Evolutionary conservation across 2,797 vertebrate species (phyloP).

Genomic region (Notolepis coatsorum): DNA sequence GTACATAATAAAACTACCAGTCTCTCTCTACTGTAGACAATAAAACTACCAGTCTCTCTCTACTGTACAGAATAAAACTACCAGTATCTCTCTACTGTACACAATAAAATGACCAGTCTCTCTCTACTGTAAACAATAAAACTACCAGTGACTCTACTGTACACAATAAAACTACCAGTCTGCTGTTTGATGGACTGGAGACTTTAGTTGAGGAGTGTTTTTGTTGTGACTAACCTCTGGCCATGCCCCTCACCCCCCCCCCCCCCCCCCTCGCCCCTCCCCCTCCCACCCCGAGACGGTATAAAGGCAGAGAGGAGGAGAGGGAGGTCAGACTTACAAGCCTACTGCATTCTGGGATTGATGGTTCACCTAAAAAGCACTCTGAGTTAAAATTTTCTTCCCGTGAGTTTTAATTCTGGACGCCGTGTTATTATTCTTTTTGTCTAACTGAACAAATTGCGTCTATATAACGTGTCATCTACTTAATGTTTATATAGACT

Average conservation of each 20-base stretch:
- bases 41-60: too few species aligned
- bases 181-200: conserved; percentile 37
- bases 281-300: conserved; percentile 39
- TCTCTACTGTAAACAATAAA: conserved; percentile 55
- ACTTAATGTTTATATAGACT: too few species aligned
- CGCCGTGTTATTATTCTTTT: background rate
- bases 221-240: conserved; percentile 15
- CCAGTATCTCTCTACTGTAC: too few species aligned
- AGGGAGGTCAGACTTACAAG: conserved; percentile 37
- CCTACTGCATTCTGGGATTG: conserved; percentile 21
- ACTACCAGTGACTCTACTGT: conserved; percentile 32
- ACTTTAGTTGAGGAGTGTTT: conserved; percentile 37
- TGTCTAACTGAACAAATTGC: too few species aligned
- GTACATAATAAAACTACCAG: too few species aligned
- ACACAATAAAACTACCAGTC: conserved; percentile 43
- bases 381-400: conserved; percentile 30
- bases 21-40: too few species aligned
- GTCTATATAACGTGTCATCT: too few species aligned
- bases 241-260: conserved; percentile 54
- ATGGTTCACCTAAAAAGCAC: conserved; percentile 43
- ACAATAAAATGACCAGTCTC: too few species aligned
- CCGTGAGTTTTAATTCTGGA: conserved; percentile 46
- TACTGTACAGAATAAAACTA: too few species aligned
- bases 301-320: conserved; percentile 65
- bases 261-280: conserved; percentile 49